Conservation (phyloP, 2,888 invertebrate species). For the Cephus pulcher region DNA sequence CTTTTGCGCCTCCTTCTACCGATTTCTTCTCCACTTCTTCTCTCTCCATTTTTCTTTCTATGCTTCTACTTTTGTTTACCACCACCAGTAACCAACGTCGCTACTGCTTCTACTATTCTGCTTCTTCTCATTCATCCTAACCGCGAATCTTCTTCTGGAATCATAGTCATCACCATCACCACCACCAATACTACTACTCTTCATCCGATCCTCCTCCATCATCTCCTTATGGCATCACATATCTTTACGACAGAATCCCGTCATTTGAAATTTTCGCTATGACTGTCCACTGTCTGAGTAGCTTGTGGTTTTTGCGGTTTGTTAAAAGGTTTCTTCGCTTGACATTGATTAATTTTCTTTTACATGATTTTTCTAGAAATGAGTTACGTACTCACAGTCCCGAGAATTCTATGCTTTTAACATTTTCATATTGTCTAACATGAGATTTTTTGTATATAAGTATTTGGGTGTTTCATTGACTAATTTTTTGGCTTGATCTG, state of each 20-base stretch:
- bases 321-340: not conserved
- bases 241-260: not conserved
- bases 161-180: not conserved
- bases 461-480: not conserved
- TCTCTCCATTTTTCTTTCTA: not conserved
- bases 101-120: not conserved
- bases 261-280: not conserved
- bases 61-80: too few relatives aligned
- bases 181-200: not conserved
- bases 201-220: not conserved
- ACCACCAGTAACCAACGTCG: not conserved
- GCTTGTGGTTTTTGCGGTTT: not conserved
- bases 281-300: not conserved
- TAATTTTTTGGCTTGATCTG: not conserved
- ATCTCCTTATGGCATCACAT: not conserved
- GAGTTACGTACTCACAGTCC: not conserved
- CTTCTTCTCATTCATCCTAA: not conserved
- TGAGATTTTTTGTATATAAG: not conserved
- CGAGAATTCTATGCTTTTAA: not conserved
- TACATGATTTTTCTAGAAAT: not conserved
- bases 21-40: not conserved
- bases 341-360: not conserved
- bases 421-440: not conserved
- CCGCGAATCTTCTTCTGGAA: not conserved
- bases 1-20: not conserved